A percentile compares a stretch with the other conserved stretches of the same genome.
Conservation (phyloP, 2,797 vertebrate genomes). For the Danio albolineatus region DNA sequence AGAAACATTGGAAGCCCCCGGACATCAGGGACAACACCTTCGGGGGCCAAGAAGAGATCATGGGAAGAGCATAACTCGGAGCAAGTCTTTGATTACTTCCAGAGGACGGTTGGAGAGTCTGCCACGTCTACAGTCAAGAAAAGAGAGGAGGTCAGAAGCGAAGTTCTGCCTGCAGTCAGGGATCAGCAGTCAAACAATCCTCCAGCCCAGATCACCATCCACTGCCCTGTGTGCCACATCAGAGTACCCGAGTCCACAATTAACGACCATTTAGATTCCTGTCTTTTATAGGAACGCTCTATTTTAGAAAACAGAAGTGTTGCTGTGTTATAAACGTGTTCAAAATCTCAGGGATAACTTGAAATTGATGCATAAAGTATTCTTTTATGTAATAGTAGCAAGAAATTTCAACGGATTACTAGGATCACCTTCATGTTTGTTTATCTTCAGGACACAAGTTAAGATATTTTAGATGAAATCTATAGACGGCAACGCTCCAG, state of each 20-base stretch:
- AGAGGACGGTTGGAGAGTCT: constrained; percentile 53
- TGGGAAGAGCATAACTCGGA: constrained; percentile 64
- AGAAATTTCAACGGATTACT: not conserved
- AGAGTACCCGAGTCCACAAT: constrained; percentile 82
- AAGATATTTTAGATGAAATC: too few species aligned
- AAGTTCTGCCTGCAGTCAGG: constrained; percentile 21
- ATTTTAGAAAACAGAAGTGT: not conserved
- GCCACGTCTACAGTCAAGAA: constrained; percentile 34
- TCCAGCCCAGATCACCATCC: constrained; percentile 70
- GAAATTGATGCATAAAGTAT: not conserved
- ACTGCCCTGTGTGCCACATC: constrained; percentile 87
- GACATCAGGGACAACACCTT: constrained; percentile 16
- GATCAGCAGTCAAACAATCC: constrained; percentile 49
- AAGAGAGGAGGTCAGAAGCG: not conserved
- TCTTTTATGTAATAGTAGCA: not conserved
- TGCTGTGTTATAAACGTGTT: not conserved
- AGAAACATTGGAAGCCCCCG: constrained; percentile 27
- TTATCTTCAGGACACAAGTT: too few species aligned
- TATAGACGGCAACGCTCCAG: too few species aligned
- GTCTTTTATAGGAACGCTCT: constrained; percentile 73
- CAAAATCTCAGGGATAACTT: not conserved
- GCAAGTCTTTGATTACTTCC: constrained; percentile 73
- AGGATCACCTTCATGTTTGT: too few species aligned
- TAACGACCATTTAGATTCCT: constrained; percentile 91
- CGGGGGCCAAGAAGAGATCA: constrained; percentile 69